Base-by-base conservation (phyloP, 2,888 invertebrate species). In the Crematogaster levior region DNA sequence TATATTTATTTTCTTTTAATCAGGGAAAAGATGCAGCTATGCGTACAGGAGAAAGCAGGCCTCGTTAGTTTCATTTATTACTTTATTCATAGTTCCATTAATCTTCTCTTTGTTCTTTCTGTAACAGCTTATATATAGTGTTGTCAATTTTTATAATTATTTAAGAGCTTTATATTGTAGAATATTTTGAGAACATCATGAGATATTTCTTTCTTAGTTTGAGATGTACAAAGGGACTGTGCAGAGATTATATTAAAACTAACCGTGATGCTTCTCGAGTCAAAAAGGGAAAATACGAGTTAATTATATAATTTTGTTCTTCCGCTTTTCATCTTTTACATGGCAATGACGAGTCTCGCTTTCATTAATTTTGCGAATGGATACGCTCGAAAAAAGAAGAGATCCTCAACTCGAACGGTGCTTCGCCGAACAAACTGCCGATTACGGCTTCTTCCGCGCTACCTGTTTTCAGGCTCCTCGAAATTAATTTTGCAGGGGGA, bases 291-390 rank as follows among this genome's bases (percentile, higher is more conserved):
- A 10, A 46, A 58, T 34, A 30, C n/a, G 30, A 56, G 43, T 43
- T 27, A 72, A 72, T 56, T 72, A 51, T 24, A 3, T 9, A 70
- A 34, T 72, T 40, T 5, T n/a, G 21, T 48, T 61, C 34, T 27
- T 60, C 15, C 21, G 3, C 65, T 72, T 63, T 40, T 43, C 18
- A 24, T 37, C 43, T 27, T 53, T 43, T 12, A 24, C 40, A 5
- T 15, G n/a, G 63, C 18, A 21, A 53, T 24, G 30, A 30, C 61
- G 34, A 75, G 37, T 63, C 43, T 9, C 65, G 37, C n/a, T 61
- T 79, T 75, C 79, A 80, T 84, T 82, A 48, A 75, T 81, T 72
- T 83, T 65, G 81, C 65, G 65, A 81, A 74, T 72, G 85, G 80
- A 65, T 43, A 24, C 53, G 46, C 43, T 37, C 37, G 65, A 70